phyloP scores from a whole-genome alignment of 2,797 vertebrate genomes.

The Fundulus diaphanus region DNA sequence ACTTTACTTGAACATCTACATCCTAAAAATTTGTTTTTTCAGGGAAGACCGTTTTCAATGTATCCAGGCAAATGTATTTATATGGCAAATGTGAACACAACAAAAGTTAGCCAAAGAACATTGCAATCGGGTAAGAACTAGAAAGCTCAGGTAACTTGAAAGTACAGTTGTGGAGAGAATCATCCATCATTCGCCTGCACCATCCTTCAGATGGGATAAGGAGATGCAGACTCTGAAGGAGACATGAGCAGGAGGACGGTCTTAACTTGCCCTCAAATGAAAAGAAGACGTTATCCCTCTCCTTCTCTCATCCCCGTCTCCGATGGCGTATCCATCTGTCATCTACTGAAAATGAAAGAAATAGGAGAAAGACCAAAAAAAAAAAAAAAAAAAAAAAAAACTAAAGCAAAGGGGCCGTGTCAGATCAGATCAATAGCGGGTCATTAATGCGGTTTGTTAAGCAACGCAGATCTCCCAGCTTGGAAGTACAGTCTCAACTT shows the following conservation, averaged over 20 bases:
- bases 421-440: conserved; percentile 80
- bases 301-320: conserved; percentile 75
- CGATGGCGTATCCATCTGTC: conserved; percentile 77
- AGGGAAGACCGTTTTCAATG: not conserved
- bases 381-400: conserved; percentile 45
- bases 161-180: conserved; percentile 60
- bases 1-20: conserved; percentile 19
- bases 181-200: conserved; percentile 64
- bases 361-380: conserved; percentile 37
- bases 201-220: conserved; percentile 68
- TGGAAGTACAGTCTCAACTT: conserved; percentile 81
- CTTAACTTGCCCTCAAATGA: conserved; percentile 85
- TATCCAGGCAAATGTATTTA: conserved; percentile 1
- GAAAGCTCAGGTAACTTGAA: conserved; percentile 52
- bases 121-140: conserved; percentile 19
- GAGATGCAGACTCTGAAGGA: conserved; percentile 58
- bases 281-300: conserved; percentile 82
- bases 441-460: conserved; percentile 86
- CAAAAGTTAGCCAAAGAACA: not conserved
- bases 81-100: not conserved
- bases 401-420: conserved; percentile 73
- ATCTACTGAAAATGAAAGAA: conserved; percentile 85
- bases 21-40: not conserved
- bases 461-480: conserved; percentile 80
- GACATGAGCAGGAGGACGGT: conserved; percentile 60